A percentile compares a stretch with the other conserved stretches of the same genome.
These are phyloP conservation scores for Epistrophe grossulariae DNA, from an alignment of 2,888 invertebrate genomes.

Conservation along the genomic window DNA sequence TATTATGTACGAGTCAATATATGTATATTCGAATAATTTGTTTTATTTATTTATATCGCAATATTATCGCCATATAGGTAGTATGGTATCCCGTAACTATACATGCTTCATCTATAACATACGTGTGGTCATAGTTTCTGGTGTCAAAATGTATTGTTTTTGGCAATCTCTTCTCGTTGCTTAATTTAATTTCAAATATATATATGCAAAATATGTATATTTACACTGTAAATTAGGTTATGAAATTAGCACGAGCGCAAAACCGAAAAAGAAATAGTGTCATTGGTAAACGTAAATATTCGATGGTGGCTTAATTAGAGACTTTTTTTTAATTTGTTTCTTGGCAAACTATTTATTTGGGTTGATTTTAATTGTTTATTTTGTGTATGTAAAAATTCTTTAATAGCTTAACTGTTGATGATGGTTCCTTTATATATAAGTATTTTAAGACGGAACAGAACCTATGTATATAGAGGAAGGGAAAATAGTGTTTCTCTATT, in stretches of 20 bases:
- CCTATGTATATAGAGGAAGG: too few species aligned
- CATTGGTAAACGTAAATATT: not conserved
- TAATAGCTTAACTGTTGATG: too few species aligned
- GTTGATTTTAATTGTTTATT: not conserved
- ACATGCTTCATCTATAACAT: not conserved
- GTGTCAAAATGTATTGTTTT: conserved; percentile 39
- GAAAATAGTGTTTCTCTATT: too few species aligned
- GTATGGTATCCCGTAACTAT: not conserved
- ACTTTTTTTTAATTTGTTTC: not conserved
- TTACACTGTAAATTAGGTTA: conserved; percentile 41
- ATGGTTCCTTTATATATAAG: too few species aligned
- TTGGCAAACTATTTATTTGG: not conserved
- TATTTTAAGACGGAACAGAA: too few species aligned
- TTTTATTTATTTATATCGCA: not conserved
- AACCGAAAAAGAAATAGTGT: not conserved
- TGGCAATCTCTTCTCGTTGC: conserved; percentile 53
- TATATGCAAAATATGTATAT: conserved; percentile 24
- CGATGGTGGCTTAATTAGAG: conserved; percentile 1
- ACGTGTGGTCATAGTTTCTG: conserved; percentile 34
- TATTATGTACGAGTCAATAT: not conserved
- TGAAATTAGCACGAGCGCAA: not conserved
- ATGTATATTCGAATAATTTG: not conserved
- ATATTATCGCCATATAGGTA: not conserved
- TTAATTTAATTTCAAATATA: conserved; percentile 48
- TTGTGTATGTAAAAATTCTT: not conserved